Evolutionary conservation across 2,113 vertebrate species (phyloP).

Genomic region (Laticauda colubrina): DNA sequence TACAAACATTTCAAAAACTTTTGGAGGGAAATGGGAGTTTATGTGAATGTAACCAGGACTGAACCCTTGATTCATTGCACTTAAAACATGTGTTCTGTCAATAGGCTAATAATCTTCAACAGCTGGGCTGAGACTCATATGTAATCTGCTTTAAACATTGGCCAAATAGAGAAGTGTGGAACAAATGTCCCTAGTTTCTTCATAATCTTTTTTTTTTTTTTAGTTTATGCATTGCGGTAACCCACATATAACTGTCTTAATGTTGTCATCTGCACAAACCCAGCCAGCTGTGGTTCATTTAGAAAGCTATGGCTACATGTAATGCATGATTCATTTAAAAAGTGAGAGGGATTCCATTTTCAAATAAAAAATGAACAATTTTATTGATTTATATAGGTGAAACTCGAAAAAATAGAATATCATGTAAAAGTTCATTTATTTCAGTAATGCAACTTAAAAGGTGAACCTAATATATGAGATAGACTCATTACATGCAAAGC

Average conservation of each 20-base stretch:
- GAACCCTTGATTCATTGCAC: not conserved
- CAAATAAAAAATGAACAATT: constrained; percentile 49
- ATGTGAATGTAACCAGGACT: not conserved
- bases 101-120: not conserved
- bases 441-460: too few species aligned
- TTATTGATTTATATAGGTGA: constrained; percentile 1
- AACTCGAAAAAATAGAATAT: too few species aligned
- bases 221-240: not conserved
- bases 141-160: not conserved
- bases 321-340: constrained; percentile 6
- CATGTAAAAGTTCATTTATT: too few species aligned
- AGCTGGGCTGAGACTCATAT: not conserved
- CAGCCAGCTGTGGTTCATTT: not conserved
- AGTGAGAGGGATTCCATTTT: not conserved
- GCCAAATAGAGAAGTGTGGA: not conserved
- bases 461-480: too few species aligned
- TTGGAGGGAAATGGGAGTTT: not conserved
- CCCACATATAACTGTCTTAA: not conserved
- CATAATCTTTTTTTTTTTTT: not conserved
- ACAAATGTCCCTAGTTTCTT: not conserved
- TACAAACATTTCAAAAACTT: not conserved
- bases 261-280: not conserved
- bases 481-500: too few species aligned
- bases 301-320: not conserved
- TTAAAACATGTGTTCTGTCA: not conserved